A percentile compares a stretch with the other conserved stretches of the same genome.
Evolutionary conservation across 2,113 vertebrate species (phyloP).

Genomic region (Progne subis): DNA sequence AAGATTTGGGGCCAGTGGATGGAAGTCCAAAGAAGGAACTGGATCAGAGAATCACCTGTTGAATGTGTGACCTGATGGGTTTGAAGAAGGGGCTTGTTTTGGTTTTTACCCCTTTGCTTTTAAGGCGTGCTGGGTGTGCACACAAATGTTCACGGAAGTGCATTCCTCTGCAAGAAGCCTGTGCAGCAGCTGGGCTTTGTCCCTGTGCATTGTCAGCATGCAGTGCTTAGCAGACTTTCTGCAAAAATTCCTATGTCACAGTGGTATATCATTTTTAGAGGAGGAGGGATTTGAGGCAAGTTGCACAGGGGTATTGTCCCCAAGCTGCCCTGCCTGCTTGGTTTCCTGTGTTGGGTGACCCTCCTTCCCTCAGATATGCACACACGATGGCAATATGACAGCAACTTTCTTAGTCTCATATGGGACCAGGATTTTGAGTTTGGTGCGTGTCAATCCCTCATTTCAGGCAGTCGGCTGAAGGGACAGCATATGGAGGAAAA

Average conservation of each 20-base stretch:
- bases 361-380: not conserved
- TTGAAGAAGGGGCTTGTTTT: not conserved
- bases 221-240: not conserved
- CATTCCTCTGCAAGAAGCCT: not conserved
- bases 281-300: not conserved
- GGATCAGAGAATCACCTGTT: not conserved
- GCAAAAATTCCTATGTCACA: not conserved
- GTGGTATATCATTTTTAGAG: not conserved
- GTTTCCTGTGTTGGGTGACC: fast-evolving
- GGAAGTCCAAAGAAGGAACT: not conserved
- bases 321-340: not conserved
- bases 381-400: fast-evolving
- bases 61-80: not conserved
- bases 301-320: not conserved
- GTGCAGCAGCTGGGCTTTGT: constrained; percentile 12
- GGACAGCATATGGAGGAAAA: not conserved
- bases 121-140: fast-evolving
- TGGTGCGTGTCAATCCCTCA: fast-evolving
- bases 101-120: not conserved
- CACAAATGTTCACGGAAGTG: not conserved
- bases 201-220: not conserved
- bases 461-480: not conserved
- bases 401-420: not conserved
- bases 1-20: not conserved
- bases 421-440: not conserved